Percentiles rank a stretch among this genome's conserved stretches.
phyloP scores from a whole-genome alignment of 2,113 vertebrate species.

The Anguilla japonica region DNA sequence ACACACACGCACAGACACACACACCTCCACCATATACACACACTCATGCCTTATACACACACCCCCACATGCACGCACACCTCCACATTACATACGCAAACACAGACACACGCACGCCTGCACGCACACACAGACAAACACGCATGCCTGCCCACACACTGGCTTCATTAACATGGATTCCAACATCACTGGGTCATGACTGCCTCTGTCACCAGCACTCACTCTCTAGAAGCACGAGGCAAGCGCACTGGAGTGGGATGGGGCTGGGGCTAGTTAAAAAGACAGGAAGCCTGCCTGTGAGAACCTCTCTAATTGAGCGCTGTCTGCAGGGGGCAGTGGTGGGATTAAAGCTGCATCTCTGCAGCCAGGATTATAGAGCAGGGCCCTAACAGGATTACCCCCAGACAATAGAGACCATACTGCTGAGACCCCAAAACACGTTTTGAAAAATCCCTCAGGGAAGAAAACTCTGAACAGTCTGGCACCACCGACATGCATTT shows the following conservation, averaged over 20 bases:
- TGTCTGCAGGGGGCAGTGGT: neutral
- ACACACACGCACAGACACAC: too few relatives aligned
- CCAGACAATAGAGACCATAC: conserved; percentile 16
- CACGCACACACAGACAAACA: neutral
- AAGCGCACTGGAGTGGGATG: neutral
- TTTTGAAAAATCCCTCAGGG: neutral
- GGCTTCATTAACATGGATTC: neutral
- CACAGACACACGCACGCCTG: neutral
- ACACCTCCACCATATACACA: too few relatives aligned
- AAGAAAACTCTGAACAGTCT: too few relatives aligned
- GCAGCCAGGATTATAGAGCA: conserved; percentile 18
- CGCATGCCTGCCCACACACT: neutral
- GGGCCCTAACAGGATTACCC: conserved; percentile 24
- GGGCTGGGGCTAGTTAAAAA: neutral
- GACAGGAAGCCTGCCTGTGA: neutral
- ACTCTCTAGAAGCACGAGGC: neutral
- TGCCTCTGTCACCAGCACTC: neutral
- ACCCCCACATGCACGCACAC: neutral
- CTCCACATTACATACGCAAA: neutral
- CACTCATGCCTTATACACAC: too few relatives aligned
- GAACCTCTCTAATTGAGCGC: neutral
- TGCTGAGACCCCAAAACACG: neutral
- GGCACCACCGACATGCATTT: too few relatives aligned
- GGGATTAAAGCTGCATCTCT: neutral
- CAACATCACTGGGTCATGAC: neutral